phyloP scores from a whole-genome alignment of 2,113 vertebrate genomes.

The Castor canadensis region DNA sequence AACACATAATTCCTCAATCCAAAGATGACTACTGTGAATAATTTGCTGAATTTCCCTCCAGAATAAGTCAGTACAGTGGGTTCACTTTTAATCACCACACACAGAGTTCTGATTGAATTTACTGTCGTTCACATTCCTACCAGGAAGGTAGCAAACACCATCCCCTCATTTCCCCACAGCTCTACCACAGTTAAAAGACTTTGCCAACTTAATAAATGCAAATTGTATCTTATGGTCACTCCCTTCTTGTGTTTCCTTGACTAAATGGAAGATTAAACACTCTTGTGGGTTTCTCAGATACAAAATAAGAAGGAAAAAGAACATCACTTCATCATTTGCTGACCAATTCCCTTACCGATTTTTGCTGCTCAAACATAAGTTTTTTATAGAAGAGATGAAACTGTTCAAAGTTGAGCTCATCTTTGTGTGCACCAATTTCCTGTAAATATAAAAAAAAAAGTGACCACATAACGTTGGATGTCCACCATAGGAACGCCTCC shows the following conservation, averaged over 20 bases:
- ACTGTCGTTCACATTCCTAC: background rate
- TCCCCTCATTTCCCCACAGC: background rate
- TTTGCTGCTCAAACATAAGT: conserved; percentile 97
- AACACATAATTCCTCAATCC: background rate
- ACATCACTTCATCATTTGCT: background rate
- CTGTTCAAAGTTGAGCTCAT: conserved; percentile 95
- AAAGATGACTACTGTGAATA: background rate
- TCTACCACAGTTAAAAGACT: rapidly evolving
- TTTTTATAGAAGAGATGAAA: conserved; percentile 98
- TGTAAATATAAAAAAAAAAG: conserved; percentile 73
- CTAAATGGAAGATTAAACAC: rapidly evolving
- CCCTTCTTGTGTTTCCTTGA: background rate
- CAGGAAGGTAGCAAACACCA: rapidly evolving
- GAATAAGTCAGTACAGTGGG: background rate
- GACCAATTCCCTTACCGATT: conserved; percentile 84
- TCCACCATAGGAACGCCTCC: background rate
- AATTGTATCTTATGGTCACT: rapidly evolving
- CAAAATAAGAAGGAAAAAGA: background rate
- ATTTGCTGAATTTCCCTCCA: background rate
- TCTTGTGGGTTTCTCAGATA: background rate
- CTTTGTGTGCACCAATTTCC: conserved; percentile 92
- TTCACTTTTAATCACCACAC: background rate
- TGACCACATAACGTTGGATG: conserved; percentile 27
- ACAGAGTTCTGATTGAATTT: background rate
- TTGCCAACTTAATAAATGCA: background rate